Conservation (phyloP, 1,140 invertebrate genomes). For the Euura lappo region DNA sequence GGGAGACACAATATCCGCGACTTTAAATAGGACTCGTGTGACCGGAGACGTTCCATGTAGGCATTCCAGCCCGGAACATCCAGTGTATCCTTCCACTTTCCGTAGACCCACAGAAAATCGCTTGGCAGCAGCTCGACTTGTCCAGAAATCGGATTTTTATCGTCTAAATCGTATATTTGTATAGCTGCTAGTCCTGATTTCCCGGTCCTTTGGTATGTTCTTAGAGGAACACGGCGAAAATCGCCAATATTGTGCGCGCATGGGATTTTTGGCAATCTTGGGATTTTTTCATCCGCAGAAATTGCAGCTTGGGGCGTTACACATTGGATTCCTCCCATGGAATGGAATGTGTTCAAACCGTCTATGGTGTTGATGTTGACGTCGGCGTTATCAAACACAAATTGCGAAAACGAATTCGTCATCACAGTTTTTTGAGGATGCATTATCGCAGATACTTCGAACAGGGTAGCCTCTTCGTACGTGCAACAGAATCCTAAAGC, state of each 20-base stretch:
- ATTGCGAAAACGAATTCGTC: slow-evolving; percentile 24
- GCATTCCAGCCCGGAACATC: slow-evolving; percentile 28
- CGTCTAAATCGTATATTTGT: no score
- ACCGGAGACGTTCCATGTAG: slow-evolving; percentile 27
- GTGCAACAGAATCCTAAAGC: slow-evolving; percentile 29
- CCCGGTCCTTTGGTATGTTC: no score
- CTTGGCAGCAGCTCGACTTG: no score
- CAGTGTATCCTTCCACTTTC: slow-evolving; percentile 22
- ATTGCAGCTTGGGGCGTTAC: slow-evolving; percentile 19
- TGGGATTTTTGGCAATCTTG: slow-evolving; percentile 12
- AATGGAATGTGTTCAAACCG: slow-evolving; percentile 32
- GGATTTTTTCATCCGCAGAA: slow-evolving; percentile 4
- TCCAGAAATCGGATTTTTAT: no score
- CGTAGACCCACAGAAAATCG: slow-evolving; percentile 17
- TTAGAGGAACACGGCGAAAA: no score
- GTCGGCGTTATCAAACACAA: slow-evolving; percentile 35
- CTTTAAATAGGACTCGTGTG: slow-evolving; percentile 17
- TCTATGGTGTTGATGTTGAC: slow-evolving; percentile 29
- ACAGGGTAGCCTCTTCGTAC: slow-evolving; percentile 26
- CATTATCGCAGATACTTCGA: slow-evolving; percentile 18
- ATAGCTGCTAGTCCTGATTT: no score
- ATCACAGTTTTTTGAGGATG: slow-evolving; percentile 1
- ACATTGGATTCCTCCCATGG: slow-evolving; percentile 26
- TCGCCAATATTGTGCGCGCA: slow-evolving; percentile 38
- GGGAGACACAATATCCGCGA: slow-evolving; percentile 23